Conservation (phyloP, 2,113 vertebrate species). For the Vimba vimba region DNA sequence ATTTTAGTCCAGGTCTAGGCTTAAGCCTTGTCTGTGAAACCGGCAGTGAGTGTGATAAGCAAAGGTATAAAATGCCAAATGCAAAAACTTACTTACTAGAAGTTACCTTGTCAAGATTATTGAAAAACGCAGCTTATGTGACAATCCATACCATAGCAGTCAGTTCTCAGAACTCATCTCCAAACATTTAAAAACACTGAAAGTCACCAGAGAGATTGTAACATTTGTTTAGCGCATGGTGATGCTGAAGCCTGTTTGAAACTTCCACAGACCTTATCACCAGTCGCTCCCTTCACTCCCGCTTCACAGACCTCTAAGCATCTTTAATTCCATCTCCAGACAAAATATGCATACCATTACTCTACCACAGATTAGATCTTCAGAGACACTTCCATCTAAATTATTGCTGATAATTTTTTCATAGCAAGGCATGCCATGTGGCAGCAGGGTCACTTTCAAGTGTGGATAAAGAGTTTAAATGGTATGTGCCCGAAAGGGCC, state of each 20-base stretch:
- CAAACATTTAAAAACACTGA: conserved; percentile 16
- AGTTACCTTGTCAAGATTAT: not conserved
- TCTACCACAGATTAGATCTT: conserved; percentile 40
- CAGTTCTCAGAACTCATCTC: not conserved
- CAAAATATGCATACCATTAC: conserved; percentile 50
- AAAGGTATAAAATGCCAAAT: not conserved
- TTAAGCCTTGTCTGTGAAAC: no score
- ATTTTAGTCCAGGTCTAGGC: no score
- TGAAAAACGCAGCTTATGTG: not conserved
- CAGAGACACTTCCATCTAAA: conserved; percentile 34
- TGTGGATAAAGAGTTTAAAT: conserved; percentile 17
- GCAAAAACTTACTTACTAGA: not conserved
- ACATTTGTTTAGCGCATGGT: conserved; percentile 17
- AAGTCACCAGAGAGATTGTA: not conserved
- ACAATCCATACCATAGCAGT: not conserved
- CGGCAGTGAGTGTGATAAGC: not conserved
- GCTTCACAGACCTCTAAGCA: conserved; percentile 34
- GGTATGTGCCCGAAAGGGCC: not conserved
- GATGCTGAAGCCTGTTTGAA: not conserved
- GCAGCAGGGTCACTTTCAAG: conserved; percentile 28
- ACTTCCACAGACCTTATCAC: not conserved
- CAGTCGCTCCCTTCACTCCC: not conserved
- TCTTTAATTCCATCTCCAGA: conserved; percentile 48
- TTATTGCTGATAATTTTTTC: conserved; percentile 26
- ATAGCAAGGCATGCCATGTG: conserved; percentile 11